phyloP scores from a whole-genome alignment of 2,113 vertebrate species.

The zebrafish (Danio rerio) region DNA sequence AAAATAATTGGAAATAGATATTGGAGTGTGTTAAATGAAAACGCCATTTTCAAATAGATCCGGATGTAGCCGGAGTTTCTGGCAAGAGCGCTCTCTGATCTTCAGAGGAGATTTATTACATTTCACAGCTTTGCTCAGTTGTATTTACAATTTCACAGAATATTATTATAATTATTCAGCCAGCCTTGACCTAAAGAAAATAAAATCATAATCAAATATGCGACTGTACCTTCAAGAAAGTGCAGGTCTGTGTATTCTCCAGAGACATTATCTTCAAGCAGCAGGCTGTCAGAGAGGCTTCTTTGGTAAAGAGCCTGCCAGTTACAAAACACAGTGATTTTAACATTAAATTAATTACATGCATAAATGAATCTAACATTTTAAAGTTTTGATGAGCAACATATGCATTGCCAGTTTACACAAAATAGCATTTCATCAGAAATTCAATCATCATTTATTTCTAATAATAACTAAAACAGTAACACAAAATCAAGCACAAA shows the following conservation, averaged over 20 bases:
- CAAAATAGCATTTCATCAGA: not conserved
- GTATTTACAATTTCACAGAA: too few relatives aligned
- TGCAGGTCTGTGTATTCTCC: conserved; percentile 49
- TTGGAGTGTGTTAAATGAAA: too few relatives aligned
- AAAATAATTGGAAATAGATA: too few relatives aligned
- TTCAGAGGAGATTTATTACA: too few relatives aligned
- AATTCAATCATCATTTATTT: not conserved
- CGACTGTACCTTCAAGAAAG: conserved; percentile 66
- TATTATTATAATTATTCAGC: too few relatives aligned
- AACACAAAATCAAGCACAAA: not conserved
- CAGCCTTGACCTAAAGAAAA: too few relatives aligned
- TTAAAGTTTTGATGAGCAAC: not conserved
- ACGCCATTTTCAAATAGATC: too few relatives aligned
- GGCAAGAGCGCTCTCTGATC: too few relatives aligned
- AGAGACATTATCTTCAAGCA: conserved; percentile 69
- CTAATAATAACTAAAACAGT: not conserved
- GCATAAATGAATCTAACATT: not conserved
- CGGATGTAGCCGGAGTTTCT: too few relatives aligned
- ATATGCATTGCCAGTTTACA: not conserved
- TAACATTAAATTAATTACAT: not conserved
- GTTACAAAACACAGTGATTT: not conserved
- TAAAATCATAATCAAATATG: too few relatives aligned
- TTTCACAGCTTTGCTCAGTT: too few relatives aligned
- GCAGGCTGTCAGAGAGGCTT: conserved; percentile 72
- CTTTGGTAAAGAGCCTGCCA: conserved; percentile 65